phyloP scores from a whole-genome alignment of 2,888 invertebrate species.

The Campoplex capitator region DNA sequence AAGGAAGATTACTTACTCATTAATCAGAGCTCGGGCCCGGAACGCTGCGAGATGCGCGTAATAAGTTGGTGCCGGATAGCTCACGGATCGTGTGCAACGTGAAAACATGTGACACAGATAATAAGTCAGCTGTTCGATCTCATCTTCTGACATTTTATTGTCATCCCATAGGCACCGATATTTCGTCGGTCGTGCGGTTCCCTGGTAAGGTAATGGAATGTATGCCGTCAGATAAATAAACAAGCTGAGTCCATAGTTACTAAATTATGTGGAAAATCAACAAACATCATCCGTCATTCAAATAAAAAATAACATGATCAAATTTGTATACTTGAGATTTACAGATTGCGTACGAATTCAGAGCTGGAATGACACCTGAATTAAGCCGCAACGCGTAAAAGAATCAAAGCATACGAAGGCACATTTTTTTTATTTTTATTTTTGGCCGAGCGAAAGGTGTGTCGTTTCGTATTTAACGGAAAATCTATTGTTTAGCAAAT shows the following conservation, averaged over 20 bases:
- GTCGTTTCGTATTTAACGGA: neutral
- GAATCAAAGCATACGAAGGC: too few relatives aligned
- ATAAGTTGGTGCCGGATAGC: slow-evolving; percentile 95
- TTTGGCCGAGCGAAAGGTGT: neutral
- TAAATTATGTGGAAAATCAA: too few relatives aligned
- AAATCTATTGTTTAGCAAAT: neutral
- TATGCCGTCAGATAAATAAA: neutral
- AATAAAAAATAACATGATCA: too few relatives aligned
- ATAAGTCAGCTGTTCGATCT: slow-evolving; percentile 92
- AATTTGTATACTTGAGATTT: too few relatives aligned
- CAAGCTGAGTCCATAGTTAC: too few relatives aligned
- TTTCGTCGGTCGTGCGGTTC: slow-evolving; percentile 94
- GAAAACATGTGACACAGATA: slow-evolving; percentile 94
- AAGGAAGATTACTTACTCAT: slow-evolving; percentile 82
- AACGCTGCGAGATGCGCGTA: slow-evolving; percentile 95
- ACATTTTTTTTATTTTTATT: too few relatives aligned
- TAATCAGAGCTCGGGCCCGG: slow-evolving; percentile 87
- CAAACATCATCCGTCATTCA: too few relatives aligned
- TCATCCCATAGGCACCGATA: slow-evolving; percentile 95
- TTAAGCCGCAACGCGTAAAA: too few relatives aligned
- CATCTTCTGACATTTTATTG: slow-evolving; percentile 89
- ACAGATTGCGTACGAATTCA: too few relatives aligned
- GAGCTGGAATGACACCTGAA: too few relatives aligned
- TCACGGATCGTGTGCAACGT: slow-evolving; percentile 93
- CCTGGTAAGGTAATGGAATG: slow-evolving; percentile 86